Evolutionary conservation across 2,113 vertebrate species (phyloP).

Genomic region (Felis catus): F.catus_Fca126_mat1.0 CM031412.1:234330001-234330500

Average conservation of each 20-base stretch:
- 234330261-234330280: neutral
- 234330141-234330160: neutral
- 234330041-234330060: neutral
- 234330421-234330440: neutral
- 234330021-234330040: neutral
- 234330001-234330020: neutral
- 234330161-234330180: neutral
- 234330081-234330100: neutral
- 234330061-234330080: neutral
- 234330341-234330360: neutral
- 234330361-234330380: rapidly evolving
- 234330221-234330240: neutral
- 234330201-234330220: neutral
- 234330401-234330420: neutral
- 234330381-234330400: neutral
- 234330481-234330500: neutral
- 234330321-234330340: neutral
- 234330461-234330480: too few relatives aligned
- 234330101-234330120: neutral
- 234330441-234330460: neutral
- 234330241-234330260: neutral
- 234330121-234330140: neutral
- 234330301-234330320: neutral
- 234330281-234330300: neutral
- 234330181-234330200: rapidly evolving